Evolutionary conservation across 2,797 vertebrate genomes (phyloP).

Genomic region (Craterocephalus amniculus): DNA sequence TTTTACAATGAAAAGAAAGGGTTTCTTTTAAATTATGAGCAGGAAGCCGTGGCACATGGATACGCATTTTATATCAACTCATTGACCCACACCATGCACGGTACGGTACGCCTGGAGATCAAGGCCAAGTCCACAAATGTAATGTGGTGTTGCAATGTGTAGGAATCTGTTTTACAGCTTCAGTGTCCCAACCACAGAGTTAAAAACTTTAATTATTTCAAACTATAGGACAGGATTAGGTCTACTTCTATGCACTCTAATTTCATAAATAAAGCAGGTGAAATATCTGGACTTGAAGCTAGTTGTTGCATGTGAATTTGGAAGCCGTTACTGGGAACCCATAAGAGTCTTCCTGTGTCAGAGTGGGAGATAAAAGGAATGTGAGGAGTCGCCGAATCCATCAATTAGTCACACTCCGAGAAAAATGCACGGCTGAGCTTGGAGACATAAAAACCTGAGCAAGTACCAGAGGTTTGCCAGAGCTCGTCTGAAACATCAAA

Average conservation of each 20-base stretch:
- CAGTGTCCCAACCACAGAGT: neutral
- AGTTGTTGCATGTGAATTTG: neutral
- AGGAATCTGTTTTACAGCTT: neutral
- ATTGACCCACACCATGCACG: neutral
- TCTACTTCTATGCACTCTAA: neutral
- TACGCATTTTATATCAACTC: slow-evolving; percentile 11
- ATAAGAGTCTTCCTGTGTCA: neutral
- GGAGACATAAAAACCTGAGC: neutral
- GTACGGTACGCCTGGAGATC: neutral
- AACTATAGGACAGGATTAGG: neutral
- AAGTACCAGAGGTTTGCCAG: neutral
- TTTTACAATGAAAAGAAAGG: slow-evolving; percentile 21
- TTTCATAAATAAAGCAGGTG: neutral
- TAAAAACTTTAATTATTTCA: neutral
- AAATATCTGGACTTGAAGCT: neutral
- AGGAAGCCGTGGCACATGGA: slow-evolving; percentile 31
- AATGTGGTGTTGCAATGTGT: neutral
- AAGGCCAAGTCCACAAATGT: slow-evolving; percentile 6
- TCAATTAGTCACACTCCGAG: neutral
- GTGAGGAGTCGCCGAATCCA: neutral
- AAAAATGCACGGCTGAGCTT: neutral
- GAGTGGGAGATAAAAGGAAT: neutral
- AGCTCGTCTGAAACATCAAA: neutral
- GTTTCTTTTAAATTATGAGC: slow-evolving; percentile 23
- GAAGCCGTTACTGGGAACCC: neutral